These are phyloP conservation scores for Itoplectis maculator DNA, from an alignment of 2,888 invertebrate genomes.

Conservation along the genomic window DNA sequence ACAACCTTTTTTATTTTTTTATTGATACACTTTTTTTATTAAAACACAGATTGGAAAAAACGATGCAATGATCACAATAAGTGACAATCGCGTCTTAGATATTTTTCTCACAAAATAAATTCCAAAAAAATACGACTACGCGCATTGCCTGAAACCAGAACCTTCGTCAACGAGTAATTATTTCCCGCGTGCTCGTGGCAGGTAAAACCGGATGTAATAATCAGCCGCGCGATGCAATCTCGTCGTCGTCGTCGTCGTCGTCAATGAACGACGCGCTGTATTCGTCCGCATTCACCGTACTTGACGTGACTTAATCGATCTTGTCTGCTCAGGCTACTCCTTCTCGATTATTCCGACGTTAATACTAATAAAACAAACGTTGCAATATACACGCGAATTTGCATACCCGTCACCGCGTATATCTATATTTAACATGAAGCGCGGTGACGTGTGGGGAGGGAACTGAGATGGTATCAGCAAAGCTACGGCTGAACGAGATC, in stretches of 20 bases:
- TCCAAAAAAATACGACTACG: no score
- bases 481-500: background rate
- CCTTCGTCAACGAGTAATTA: background rate
- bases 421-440: background rate
- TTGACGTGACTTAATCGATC: constrained; percentile 8
- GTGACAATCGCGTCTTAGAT: no score
- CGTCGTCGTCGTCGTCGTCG: background rate
- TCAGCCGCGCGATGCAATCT: background rate
- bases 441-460: background rate
- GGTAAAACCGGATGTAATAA: background rate
- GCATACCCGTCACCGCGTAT: background rate
- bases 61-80: no score
- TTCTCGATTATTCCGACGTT: background rate
- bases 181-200: background rate
- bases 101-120: no score
- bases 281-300: constrained; percentile 1
- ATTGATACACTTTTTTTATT: no score
- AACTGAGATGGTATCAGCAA: background rate
- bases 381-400: background rate
- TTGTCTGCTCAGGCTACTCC: constrained; percentile 4
- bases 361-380: constrained; percentile 5
- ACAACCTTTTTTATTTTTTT: no score
- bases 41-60: no score
- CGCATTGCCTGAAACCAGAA: background rate
- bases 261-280: background rate